These are phyloP conservation scores for Actinernus sp. DNA, from an alignment of 92 coral and sea anemone genomes.

Conservation along the genomic window DNA sequence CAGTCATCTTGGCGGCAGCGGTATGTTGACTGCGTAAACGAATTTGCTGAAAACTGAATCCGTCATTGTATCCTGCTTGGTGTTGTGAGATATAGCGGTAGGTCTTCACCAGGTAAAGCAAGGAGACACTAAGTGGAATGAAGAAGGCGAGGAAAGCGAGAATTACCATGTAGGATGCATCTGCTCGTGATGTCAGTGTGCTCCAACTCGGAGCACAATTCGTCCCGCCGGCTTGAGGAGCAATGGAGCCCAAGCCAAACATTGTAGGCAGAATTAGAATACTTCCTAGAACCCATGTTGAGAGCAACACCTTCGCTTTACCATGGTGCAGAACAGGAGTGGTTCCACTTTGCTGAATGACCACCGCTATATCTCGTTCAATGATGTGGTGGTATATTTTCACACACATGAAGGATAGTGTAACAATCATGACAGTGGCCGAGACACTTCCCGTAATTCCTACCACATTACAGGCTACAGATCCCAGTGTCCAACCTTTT, in stretches of 20 bases:
- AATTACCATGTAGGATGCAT: slow-evolving; percentile 43
- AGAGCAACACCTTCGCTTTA: slow-evolving; percentile 18
- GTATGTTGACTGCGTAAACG: slow-evolving; percentile 18
- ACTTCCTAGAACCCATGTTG: slow-evolving; percentile 54
- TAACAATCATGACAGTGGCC: slow-evolving; percentile 54
- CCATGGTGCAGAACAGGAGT: neutral
- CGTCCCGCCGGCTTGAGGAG: slow-evolving; percentile 41
- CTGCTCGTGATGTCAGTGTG: slow-evolving; percentile 9
- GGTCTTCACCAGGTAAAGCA: slow-evolving; percentile 51
- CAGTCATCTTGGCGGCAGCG: slow-evolving; percentile 9
- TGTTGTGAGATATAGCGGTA: slow-evolving; percentile 5
- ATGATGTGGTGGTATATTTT: slow-evolving; percentile 48
- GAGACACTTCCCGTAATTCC: slow-evolving; percentile 65
- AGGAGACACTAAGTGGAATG: slow-evolving; percentile 59
- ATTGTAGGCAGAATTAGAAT: slow-evolving; percentile 50
- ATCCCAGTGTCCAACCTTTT: slow-evolving; percentile 45
- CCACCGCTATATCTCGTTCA: slow-evolving; percentile 7
- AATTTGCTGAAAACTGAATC: slow-evolving; percentile 17
- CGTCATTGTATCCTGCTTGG: neutral
- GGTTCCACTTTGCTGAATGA: neutral
- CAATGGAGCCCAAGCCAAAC: slow-evolving; percentile 76
- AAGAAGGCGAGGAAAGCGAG: slow-evolving; percentile 50
- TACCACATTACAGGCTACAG: slow-evolving; percentile 22
- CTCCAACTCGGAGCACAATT: slow-evolving; percentile 79
- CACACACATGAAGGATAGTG: slow-evolving; percentile 61